Evolutionary conservation across 2,888 invertebrate genomes (phyloP).

Genomic region (Andrena dorsata): DNA sequence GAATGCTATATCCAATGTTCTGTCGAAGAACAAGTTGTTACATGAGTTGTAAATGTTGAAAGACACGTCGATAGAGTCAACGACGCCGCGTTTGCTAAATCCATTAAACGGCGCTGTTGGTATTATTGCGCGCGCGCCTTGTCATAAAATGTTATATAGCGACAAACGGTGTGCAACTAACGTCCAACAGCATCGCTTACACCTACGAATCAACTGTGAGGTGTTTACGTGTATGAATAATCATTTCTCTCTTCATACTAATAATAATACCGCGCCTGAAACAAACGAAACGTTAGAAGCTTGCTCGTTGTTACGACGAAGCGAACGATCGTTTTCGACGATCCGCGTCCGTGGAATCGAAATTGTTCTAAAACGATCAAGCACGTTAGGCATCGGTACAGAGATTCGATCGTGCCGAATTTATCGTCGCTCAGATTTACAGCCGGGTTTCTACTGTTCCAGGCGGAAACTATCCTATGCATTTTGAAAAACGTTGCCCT

Average conservation of each 20-base stretch:
- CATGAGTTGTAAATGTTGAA: constrained; percentile 28
- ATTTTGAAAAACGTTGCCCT: constrained; percentile 48
- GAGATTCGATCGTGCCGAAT: constrained; percentile 33
- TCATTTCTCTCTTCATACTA: constrained; percentile 41
- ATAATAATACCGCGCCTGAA: constrained; percentile 45
- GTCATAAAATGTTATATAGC: constrained; percentile 18
- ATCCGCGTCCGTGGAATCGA: constrained; percentile 14
- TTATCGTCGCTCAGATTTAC: constrained; percentile 27
- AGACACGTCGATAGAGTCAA: constrained; percentile 30
- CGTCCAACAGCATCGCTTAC: constrained; percentile 27
- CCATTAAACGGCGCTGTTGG: constrained; percentile 40
- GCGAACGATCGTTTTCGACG: constrained; percentile 5
- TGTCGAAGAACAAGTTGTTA: constrained; percentile 24
- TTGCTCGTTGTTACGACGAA: constrained; percentile 6
- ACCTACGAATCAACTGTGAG: constrained; percentile 48
- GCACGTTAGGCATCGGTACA: constrained; percentile 12
- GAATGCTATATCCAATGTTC: constrained; percentile 25
- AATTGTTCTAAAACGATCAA: constrained; percentile 21
- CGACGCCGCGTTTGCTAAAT: constrained; percentile 48
- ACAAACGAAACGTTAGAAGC: constrained; percentile 41
- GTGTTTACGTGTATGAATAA: constrained; percentile 53
- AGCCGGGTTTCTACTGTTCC: constrained; percentile 42
- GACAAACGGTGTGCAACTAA: constrained; percentile 22
- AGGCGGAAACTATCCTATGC: constrained; percentile 45
- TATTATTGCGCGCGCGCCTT: constrained; percentile 12